phyloP scores from a whole-genome alignment of 1,140 invertebrate species.

The Trichonephila clavata region DNA sequence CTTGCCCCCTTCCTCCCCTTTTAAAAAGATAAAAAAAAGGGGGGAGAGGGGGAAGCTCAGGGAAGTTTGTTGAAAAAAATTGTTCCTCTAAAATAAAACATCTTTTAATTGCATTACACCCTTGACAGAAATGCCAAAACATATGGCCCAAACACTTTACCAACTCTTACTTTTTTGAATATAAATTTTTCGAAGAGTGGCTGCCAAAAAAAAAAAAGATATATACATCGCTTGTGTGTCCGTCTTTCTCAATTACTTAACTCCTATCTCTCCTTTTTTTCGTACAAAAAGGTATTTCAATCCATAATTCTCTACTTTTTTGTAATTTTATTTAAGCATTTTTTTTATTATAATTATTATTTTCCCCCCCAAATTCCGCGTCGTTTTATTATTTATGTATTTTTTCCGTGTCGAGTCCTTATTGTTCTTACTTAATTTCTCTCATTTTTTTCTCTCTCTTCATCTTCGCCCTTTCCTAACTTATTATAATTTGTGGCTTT shows the following conservation, averaged over 20 bases:
- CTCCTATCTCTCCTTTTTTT: constrained; percentile 3
- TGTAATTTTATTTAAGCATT: not conserved
- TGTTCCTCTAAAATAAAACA: constrained; percentile 67
- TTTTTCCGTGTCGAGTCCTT: constrained; percentile 35
- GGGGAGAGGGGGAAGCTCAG: not conserved
- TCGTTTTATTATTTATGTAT: constrained; percentile 63
- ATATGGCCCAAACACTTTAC: constrained; percentile 66
- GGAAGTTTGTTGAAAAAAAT: not conserved
- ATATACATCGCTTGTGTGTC: not conserved
- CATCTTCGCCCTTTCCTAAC: constrained; percentile 41
- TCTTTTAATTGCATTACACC: constrained; percentile 72
- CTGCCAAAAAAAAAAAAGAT: constrained; percentile 8
- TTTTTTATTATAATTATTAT: not conserved
- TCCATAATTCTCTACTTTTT: constrained; percentile 57
- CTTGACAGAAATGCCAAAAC: constrained; percentile 72
- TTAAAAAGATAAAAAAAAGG: not conserved
- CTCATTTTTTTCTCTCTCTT: not conserved
- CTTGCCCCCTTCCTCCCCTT: not conserved
- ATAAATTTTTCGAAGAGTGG: constrained; percentile 52
- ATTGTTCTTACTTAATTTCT: constrained; percentile 74
- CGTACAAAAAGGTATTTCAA: constrained; percentile 68
- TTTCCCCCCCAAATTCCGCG: not conserved
- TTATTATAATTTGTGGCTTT: constrained; percentile 76
- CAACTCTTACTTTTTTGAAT: constrained; percentile 51
- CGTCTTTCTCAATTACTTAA: constrained; percentile 66